Conservation (phyloP, 2,113 vertebrate species). For the Pangasianodon hypophthalmus region DNA sequence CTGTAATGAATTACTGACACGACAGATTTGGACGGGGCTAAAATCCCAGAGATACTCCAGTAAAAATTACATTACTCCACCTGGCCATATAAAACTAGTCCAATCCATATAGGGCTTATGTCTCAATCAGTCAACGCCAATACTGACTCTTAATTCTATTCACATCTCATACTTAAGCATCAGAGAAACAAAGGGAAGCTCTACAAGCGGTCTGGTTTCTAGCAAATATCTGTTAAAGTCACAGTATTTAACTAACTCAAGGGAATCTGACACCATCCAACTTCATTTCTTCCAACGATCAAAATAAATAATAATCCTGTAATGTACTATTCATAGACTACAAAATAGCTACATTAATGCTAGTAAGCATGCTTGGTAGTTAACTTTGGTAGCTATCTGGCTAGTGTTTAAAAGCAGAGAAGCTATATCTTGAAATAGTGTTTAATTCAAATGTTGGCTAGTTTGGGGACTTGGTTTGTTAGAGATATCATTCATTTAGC, state of each 20-base stretch:
- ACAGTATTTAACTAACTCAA: not conserved
- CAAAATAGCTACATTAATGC: not conserved
- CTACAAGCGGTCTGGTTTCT: not conserved
- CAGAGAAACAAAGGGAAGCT: not conserved
- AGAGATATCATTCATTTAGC: not conserved
- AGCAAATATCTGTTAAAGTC: not conserved
- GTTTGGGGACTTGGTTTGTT: not conserved
- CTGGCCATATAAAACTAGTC: not conserved
- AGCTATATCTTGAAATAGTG: not conserved
- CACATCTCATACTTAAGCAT: not conserved
- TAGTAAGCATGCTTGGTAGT: not conserved
- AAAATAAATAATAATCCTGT: not conserved
- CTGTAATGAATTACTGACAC: not conserved
- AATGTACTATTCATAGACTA: not conserved
- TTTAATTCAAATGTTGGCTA: not conserved
- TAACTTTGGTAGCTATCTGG: not conserved
- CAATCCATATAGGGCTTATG: not conserved
- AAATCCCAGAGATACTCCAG: not conserved
- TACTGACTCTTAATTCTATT: not conserved
- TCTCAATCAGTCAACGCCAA: not conserved
- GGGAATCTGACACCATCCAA: not conserved
- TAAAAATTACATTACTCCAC: not conserved
- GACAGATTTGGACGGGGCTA: not conserved
- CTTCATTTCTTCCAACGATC: not conserved
- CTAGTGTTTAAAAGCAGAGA: not conserved